Base-by-base conservation (phyloP, 2,113 vertebrate genomes). In the Psittacara wagleri region DNA sequence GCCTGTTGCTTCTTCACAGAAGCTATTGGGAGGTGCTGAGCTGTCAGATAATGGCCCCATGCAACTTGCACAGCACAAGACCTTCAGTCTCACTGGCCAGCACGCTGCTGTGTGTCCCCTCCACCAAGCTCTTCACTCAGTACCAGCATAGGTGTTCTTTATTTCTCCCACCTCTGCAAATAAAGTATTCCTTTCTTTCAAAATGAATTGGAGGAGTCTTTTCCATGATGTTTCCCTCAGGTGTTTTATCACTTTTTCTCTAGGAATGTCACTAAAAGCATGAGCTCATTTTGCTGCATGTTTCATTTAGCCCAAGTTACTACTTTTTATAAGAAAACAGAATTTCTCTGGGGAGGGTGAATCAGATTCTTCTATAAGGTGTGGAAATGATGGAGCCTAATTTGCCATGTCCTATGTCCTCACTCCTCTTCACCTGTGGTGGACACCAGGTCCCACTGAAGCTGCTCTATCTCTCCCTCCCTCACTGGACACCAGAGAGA, bases 61-160 rank as follows among this genome's bases (percentile, higher is more conserved):
- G 8, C 2, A 17, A 10, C 44, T 48, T 19, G 12, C 13, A 33
- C 31, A 39, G 31, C 25, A 6, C n/a, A 52, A 33, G 70, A 33
- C 29, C 76, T 59, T 44, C 69, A 63, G 16, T 29, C 29, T 33
- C 1, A 0, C n/a, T 17, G 52, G 25, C 33, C 66, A 46, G 16
- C 13, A 17, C 0, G 1, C 33, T 64, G 41, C 41, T 37, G 11
- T 13, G 22, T 59, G 62, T 43, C 57, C 35, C 57, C 24, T 48
- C 39, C 57, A 31, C 39, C 0, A 4, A 54, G 22, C 17, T 35
- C 33, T 29, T 20, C 48, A 43, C 11, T 28, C 54, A 23, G 33
- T 8, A 44, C 11, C 0, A 0, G 3, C 24, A 29, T 1, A n/a
- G 19, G 11, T 72, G 44, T 5, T 41, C 66, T 16, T 31, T 48